Base-by-base conservation (phyloP, 2,113 vertebrate species). In the Pygoscelis antarcticus region DNA sequence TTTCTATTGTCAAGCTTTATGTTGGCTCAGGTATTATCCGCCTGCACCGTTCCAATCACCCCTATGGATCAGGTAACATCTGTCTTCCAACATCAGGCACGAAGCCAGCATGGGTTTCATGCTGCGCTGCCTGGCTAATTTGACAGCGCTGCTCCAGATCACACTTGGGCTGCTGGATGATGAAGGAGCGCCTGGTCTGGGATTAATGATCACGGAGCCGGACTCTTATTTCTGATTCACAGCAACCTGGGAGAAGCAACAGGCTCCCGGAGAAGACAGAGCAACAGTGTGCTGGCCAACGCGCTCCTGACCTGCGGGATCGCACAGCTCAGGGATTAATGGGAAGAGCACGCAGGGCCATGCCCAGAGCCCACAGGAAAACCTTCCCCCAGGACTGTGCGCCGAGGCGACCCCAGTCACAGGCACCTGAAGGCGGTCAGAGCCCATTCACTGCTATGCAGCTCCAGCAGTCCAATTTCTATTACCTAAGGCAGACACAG, bases 41-140 rank as follows among this genome's bases (percentile, higher is more conserved):
- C 74, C 60, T 32, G 77, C 83, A 60, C 69, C 2, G 1, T 60
- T 95, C 64, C 91, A 70, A 47, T 89, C 83, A 77, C 83, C 87
- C 91, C 87, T 68, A 51, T 60, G 91, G 94, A 95, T 96, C 95
- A 95, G 93, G 95, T 95, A 96, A 96, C 95, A 91, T 92, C 93
- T 95, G 89, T 92, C 93, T 95, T 49, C 68, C 87, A 87, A 87
- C 93, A 78, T n/a, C 94, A 58, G 95, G 95, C 94, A 89, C 16
- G 9, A 46, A 91, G 94, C 94, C 95, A 96, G 93, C 60, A 16
- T 0, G 3, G 76, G 92, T 89, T 96, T 94, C 94, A 96, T 1
- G 32, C 86, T 54, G 89, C 0, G 4, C 80, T 91, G 94, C 93
- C 93, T 21, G 55, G 42, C 80, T 97, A 96, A 97, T 95, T 89